These are phyloP conservation scores for Mugil cephalus DNA, from an alignment of 2,113 vertebrate species.

Conservation along the genomic window DNA sequence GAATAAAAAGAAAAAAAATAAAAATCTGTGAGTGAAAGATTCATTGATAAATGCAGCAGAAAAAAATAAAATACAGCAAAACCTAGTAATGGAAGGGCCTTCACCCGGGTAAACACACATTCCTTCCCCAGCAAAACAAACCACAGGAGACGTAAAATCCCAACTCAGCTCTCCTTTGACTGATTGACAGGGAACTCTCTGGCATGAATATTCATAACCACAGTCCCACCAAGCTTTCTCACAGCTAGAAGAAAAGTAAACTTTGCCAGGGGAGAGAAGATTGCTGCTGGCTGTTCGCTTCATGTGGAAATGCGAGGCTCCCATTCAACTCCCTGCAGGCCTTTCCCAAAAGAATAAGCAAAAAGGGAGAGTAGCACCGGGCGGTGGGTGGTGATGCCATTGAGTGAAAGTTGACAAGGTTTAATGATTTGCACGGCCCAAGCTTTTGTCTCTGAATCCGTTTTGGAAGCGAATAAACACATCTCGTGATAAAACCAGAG, in stretches of 20 bases:
- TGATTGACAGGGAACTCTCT: slow-evolving; percentile 75
- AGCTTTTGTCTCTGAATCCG: slow-evolving; percentile 65
- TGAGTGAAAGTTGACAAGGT: slow-evolving; percentile 77
- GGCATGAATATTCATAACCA: slow-evolving; percentile 83
- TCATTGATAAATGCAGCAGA: slow-evolving; percentile 7
- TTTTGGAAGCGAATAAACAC: slow-evolving; percentile 57
- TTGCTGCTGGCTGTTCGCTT: slow-evolving; percentile 75
- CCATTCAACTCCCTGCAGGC: slow-evolving; percentile 73
- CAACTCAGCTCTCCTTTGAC: slow-evolving; percentile 53
- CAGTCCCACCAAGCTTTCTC: slow-evolving; percentile 79
- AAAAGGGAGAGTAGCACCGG: slow-evolving; percentile 35
- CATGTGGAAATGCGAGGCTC: slow-evolving; percentile 80
- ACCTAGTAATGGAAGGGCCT: slow-evolving; percentile 1
- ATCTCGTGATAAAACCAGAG: slow-evolving; percentile 39
- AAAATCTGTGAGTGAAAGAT: too few relatives aligned
- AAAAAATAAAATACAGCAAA: slow-evolving; percentile 16
- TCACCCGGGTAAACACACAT: slow-evolving; percentile 26
- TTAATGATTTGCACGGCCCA: slow-evolving; percentile 76
- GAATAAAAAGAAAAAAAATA: slow-evolving; percentile 22
- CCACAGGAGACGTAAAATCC: slow-evolving; percentile 39
- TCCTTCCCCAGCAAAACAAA: slow-evolving; percentile 27
- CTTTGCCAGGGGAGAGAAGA: slow-evolving; percentile 71
- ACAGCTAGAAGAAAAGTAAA: slow-evolving; percentile 82
- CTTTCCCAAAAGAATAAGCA: slow-evolving; percentile 66
- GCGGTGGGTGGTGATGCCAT: slow-evolving; percentile 33